These are phyloP conservation scores for Caiman crocodilus DNA, from an alignment of 2,797 vertebrate species.

Conservation along the genomic window DNA sequence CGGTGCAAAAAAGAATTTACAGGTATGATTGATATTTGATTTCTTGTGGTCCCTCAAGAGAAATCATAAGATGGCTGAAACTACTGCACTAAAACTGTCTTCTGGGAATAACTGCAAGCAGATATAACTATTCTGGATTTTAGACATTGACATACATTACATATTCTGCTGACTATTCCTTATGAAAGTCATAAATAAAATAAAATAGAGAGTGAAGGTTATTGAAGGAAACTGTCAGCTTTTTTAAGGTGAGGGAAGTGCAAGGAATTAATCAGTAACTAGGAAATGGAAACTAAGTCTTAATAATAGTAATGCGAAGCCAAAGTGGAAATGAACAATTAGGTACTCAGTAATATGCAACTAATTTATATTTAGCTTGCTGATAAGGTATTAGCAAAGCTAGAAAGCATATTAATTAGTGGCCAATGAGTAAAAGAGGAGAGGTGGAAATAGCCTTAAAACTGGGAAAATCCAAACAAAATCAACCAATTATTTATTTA, in stretches of 20 bases:
- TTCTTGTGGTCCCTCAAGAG: neutral
- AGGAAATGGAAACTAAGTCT: slow-evolving; percentile 5
- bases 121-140: slow-evolving; percentile 31
- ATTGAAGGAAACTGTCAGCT: neutral
- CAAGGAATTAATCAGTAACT: neutral
- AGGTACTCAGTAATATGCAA: no score
- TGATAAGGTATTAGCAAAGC: neutral
- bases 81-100: slow-evolving; percentile 6
- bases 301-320: neutral
- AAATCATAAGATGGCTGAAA: slow-evolving; percentile 2
- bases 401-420: neutral
- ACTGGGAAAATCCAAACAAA: neutral
- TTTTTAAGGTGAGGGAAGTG: slow-evolving; percentile 25
- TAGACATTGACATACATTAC: neutral
- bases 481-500: neutral
- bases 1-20: slow-evolving; percentile 99
- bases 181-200: slow-evolving; percentile 24
- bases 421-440: neutral
- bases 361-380: neutral
- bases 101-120: neutral
- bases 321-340: neutral
- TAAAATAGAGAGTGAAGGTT: neutral
- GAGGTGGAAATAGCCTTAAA: neutral
- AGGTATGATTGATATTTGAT: slow-evolving; percentile 79
- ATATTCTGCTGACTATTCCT: slow-evolving; percentile 15